Percentiles rank a stretch among this genome's conserved stretches.
Conservation (phyloP, 2,888 invertebrate genomes). For the Ligdia adustata region DNA sequence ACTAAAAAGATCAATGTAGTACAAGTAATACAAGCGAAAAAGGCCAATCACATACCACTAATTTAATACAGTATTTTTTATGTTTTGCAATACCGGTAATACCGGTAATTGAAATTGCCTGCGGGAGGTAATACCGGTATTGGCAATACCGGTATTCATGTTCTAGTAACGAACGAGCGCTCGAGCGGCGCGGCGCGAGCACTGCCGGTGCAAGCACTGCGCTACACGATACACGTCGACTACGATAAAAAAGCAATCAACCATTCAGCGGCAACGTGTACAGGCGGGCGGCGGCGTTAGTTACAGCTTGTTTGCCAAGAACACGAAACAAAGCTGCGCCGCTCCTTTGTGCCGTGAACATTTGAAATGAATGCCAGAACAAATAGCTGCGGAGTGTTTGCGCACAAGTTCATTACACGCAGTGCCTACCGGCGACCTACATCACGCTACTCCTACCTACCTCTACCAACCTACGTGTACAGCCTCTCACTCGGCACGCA, state of each 20-base stretch:
- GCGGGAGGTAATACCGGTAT: no score
- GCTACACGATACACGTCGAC: conserved; percentile 10
- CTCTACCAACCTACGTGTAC: not conserved
- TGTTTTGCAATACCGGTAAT: no score
- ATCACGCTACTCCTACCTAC: not conserved
- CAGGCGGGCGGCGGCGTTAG: conserved; percentile 15
- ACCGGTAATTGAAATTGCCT: no score
- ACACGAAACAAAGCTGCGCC: conserved; percentile 31
- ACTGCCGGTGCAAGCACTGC: conserved; percentile 13
- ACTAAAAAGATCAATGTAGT: no score
- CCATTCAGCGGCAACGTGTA: no score
- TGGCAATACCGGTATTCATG: no score
- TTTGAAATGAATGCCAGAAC: conserved; percentile 37
- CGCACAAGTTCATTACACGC: conserved; percentile 38
- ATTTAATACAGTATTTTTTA: no score
- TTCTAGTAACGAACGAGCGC: no score
- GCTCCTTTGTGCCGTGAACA: conserved; percentile 39
- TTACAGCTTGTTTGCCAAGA: conserved; percentile 28
- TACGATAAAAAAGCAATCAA: conserved; percentile 28
- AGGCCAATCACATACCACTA: no score
- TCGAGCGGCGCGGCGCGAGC: no score
- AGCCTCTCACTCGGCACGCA: no score
- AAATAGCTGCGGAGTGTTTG: conserved; percentile 38
- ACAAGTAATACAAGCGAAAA: no score
- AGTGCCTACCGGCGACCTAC: conserved; percentile 1